phyloP scores from a whole-genome alignment of 2,797 vertebrate genomes.

The Chelon labrosus region DNA sequence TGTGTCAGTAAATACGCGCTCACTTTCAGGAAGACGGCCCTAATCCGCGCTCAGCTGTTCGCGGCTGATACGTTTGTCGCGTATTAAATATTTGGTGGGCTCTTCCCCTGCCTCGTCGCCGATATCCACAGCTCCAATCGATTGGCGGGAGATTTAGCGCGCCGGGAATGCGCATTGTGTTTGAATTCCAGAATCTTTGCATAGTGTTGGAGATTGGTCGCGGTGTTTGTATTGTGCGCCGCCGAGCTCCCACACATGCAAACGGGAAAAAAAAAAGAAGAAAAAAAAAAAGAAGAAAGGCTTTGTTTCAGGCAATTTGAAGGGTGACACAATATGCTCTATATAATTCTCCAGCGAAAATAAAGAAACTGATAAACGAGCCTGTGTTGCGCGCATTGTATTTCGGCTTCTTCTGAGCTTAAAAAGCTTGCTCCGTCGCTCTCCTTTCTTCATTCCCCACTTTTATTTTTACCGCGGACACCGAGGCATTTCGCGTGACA shows the following conservation, averaged over 20 bases:
- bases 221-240: slow-evolving; percentile 20
- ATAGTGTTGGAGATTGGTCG: slow-evolving; percentile 72
- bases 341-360: slow-evolving; percentile 34
- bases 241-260: slow-evolving; percentile 55
- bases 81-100: slow-evolving; percentile 72
- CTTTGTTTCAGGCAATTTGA: slow-evolving; percentile 55
- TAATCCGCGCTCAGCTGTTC: slow-evolving; percentile 78
- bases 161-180: slow-evolving; percentile 76
- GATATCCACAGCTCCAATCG: slow-evolving; percentile 79
- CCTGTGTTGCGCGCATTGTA: slow-evolving; percentile 29
- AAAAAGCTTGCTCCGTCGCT: slow-evolving; percentile 17
- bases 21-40: slow-evolving; percentile 71
- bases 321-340: slow-evolving; percentile 55
- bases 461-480: slow-evolving; percentile 15
- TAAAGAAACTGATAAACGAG: slow-evolving; percentile 46
- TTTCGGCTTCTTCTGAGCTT: slow-evolving; percentile 13
- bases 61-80: slow-evolving; percentile 73
- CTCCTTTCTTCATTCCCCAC: slow-evolving; percentile 1
- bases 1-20: slow-evolving; percentile 75
- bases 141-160: slow-evolving; percentile 78
- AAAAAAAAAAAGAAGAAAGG: slow-evolving; percentile 16
- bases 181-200: slow-evolving; percentile 81
- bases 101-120: slow-evolving; percentile 58
- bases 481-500: slow-evolving; percentile 38
- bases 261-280: slow-evolving; percentile 9